phyloP scores from a whole-genome alignment of 2,113 vertebrate genomes.

The Clupea harengus region DNA sequence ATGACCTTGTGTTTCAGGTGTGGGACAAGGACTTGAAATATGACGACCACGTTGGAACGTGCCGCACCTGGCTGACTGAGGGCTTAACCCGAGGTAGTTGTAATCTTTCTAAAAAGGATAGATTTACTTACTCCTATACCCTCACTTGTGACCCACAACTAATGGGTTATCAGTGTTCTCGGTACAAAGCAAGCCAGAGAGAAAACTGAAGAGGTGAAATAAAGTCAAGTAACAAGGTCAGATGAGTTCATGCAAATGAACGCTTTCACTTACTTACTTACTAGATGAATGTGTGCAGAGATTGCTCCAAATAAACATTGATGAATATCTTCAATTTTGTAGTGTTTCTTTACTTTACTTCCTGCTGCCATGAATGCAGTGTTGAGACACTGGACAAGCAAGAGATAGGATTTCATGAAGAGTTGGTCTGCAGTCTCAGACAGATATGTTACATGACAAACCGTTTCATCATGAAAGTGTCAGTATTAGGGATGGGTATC shows the following conservation, averaged over 20 bases:
- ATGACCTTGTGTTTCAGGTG: neutral
- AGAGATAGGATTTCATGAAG: too few species aligned
- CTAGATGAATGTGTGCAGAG: too few species aligned
- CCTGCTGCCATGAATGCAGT: too few species aligned
- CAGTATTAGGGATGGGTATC: too few species aligned
- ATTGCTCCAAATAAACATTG: too few species aligned
- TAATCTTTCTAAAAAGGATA: neutral
- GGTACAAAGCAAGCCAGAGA: neutral
- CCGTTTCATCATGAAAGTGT: too few species aligned
- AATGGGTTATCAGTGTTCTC: neutral
- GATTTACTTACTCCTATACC: slow-evolving; percentile 11
- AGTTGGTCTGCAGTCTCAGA: too few species aligned
- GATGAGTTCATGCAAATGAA: neutral
- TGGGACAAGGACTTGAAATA: slow-evolving; percentile 26
- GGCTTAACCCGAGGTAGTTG: slow-evolving; percentile 1
- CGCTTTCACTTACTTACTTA: too few species aligned
- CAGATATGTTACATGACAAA: too few species aligned
- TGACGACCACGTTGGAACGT: neutral
- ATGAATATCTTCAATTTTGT: too few species aligned
- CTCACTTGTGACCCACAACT: slow-evolving; percentile 13
- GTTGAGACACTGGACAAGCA: too few species aligned
- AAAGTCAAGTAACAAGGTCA: neutral
- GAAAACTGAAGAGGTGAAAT: neutral
- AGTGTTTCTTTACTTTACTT: too few species aligned
- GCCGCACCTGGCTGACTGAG: neutral